A percentile compares a stretch with the other conserved stretches of the same genome.
Conservation (phyloP, 2,113 vertebrate genomes). For the Actenoides hombroni region DNA sequence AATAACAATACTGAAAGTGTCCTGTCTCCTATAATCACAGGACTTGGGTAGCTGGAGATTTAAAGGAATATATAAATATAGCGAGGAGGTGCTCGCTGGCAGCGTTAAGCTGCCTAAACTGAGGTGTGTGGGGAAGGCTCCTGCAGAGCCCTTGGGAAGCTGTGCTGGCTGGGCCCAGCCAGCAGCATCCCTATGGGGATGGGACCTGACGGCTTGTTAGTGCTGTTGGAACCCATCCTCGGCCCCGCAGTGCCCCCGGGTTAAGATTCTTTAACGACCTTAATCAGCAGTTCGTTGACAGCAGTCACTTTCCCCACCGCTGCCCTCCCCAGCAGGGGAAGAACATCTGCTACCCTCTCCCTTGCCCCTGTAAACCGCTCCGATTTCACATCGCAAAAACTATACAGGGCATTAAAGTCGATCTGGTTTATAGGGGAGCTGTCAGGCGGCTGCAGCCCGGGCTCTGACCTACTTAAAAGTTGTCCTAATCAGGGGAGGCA, state of each 20-base stretch:
- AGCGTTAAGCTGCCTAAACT: background rate
- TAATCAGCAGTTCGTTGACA: slow-evolving; percentile 50
- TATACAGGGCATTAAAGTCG: slow-evolving; percentile 40
- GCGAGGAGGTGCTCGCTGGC: background rate
- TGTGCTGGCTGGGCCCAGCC: background rate
- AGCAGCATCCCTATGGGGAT: rapidly evolving
- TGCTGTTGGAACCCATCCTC: background rate
- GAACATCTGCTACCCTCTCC: slow-evolving; percentile 36
- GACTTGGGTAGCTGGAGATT: background rate
- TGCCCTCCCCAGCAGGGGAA: background rate
- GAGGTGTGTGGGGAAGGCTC: background rate
- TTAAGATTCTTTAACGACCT: slow-evolving; percentile 42
- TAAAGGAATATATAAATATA: background rate
- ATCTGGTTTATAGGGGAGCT: slow-evolving; percentile 54
- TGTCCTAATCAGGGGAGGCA: slow-evolving; percentile 56
- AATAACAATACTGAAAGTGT: background rate
- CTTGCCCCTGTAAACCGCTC: slow-evolving; percentile 26
- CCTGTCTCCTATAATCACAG: background rate
- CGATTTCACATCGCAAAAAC: slow-evolving; percentile 18
- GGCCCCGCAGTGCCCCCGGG: background rate
- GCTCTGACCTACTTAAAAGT: slow-evolving; percentile 61
- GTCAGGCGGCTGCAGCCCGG: slow-evolving; percentile 24
- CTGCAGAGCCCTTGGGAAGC: background rate
- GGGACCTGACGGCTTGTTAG: background rate
- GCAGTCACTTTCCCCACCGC: background rate